phyloP scores from a whole-genome alignment of 2,888 invertebrate species.

The Chymomyza fuscimana region DNA sequence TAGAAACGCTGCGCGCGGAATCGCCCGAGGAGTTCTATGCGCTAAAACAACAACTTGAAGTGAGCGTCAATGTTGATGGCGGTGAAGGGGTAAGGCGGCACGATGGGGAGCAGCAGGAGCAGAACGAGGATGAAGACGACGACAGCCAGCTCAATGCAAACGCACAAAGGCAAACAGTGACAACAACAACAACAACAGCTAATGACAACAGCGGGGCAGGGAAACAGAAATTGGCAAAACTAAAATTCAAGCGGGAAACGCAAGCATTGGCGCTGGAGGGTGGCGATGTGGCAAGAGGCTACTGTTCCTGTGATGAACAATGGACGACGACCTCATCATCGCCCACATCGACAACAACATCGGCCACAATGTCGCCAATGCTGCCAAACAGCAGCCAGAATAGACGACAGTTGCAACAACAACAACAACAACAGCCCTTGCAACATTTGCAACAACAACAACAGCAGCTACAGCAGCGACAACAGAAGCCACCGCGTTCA shows the following conservation, averaged over 20 bases:
- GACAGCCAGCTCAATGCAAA: constrained; percentile 62
- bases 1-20: constrained; percentile 67
- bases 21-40: constrained; percentile 65
- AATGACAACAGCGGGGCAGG: constrained; percentile 20
- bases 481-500: constrained; percentile 19
- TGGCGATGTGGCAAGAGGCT: constrained; percentile 73
- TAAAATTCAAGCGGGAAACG: constrained; percentile 66
- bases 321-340: constrained; percentile 67
- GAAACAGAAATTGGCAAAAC: constrained; percentile 56
- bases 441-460: constrained; percentile 2
- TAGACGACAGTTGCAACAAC: constrained; percentile 10
- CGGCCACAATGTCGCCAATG: constrained; percentile 57
- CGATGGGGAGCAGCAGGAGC: too few relatives aligned
- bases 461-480: constrained; percentile 19
- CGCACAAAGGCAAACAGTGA: constrained; percentile 35
- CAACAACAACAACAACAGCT: constrained; percentile 29
- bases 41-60: constrained; percentile 35
- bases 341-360: constrained; percentile 57
- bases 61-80: constrained; percentile 1
- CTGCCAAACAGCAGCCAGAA: constrained; percentile 37
- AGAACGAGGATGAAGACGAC: constrained; percentile 28
- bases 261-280: constrained; percentile 75
- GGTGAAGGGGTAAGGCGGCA: constrained; percentile 5
- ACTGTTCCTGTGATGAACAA: constrained; percentile 77
- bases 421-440: not conserved